Evolutionary conservation across 2,113 vertebrate species (phyloP).

Genomic region (Heterocephalus glaber): DNA sequence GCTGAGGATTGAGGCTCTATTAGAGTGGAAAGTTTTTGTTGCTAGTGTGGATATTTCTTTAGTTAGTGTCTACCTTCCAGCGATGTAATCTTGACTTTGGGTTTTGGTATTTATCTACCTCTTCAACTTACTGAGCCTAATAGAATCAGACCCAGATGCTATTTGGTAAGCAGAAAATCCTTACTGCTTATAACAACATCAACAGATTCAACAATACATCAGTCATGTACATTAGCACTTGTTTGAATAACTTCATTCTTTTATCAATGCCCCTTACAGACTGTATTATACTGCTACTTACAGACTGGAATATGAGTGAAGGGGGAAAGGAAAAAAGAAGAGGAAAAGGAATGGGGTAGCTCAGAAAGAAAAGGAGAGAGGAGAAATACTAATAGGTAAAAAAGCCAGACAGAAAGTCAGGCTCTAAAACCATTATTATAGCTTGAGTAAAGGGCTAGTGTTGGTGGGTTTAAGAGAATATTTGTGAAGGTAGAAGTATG

Average conservation of each 20-base stretch:
- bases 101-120: not conserved
- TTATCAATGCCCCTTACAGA: not conserved
- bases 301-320: not conserved
- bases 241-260: not conserved
- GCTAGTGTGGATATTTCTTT: not conserved
- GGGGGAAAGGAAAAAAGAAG: not conserved
- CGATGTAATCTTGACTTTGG: not conserved
- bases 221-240: not conserved
- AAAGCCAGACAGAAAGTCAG: not conserved
- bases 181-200: not conserved
- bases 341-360: not conserved
- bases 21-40: not conserved
- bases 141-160: not conserved
- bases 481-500: not conserved
- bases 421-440: not conserved
- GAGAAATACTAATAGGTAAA: not conserved
- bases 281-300: not conserved
- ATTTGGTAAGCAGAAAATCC: not conserved
- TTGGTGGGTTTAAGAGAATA: not conserved
- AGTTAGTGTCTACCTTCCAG: not conserved
- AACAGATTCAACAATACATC: not conserved
- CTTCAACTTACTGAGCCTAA: not conserved
- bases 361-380: not conserved
- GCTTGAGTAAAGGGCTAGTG: not conserved
- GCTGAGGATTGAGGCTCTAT: not conserved